Percentiles rank a stretch among this genome's conserved stretches.
phyloP scores from a whole-genome alignment of 2,888 invertebrate genomes.

The Chelonus formosanus region DNA sequence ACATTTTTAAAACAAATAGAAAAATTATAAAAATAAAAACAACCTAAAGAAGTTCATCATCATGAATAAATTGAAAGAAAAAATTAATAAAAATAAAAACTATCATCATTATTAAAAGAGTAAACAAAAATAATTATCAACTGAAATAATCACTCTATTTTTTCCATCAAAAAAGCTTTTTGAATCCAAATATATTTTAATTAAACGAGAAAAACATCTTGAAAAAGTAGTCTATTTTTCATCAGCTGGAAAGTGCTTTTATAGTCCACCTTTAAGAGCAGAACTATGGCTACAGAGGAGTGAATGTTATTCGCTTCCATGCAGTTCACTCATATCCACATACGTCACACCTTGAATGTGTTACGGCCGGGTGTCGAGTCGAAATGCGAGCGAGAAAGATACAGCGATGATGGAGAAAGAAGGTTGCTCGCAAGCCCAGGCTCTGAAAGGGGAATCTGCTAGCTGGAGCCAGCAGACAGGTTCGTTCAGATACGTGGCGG shows the following conservation, averaged over 20 bases:
- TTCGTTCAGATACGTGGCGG: constrained; percentile 65
- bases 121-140: too few relatives aligned
- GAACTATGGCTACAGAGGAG: neutral
- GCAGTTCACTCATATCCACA: constrained; percentile 6
- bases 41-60: too few relatives aligned
- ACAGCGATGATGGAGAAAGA: constrained; percentile 9
- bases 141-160: too few relatives aligned
- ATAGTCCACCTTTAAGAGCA: neutral
- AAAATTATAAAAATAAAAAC: too few relatives aligned
- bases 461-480: constrained; percentile 52
- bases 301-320: constrained; percentile 3
- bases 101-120: too few relatives aligned
- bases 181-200: too few relatives aligned
- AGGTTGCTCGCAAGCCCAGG: constrained; percentile 43
- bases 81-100: too few relatives aligned
- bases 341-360: constrained; percentile 1
- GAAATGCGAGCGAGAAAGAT: neutral
- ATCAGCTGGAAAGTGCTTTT: neutral
- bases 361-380: constrained; percentile 5
- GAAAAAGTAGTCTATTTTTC: too few relatives aligned
- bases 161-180: too few relatives aligned
- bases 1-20: too few relatives aligned
- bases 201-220: too few relatives aligned
- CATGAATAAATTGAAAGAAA: too few relatives aligned
- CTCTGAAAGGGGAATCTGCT: constrained; percentile 37